Conservation (phyloP, 2,888 invertebrate species). For the Rapana venosa region DNA sequence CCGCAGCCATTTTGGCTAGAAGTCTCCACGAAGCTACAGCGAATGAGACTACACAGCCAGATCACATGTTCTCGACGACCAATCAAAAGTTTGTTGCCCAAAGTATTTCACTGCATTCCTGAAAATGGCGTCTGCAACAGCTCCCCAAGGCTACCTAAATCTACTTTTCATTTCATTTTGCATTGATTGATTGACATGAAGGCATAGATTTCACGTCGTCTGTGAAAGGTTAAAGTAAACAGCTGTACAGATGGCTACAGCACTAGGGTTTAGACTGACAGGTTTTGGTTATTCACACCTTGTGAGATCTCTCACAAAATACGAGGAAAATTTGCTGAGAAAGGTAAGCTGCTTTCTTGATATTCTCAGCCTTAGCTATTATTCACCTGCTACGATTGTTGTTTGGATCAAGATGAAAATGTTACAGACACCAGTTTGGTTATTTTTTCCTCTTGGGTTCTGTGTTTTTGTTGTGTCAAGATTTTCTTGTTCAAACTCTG, state of each 20-base stretch:
- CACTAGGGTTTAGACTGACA: slow-evolving; percentile 57
- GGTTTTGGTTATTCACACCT: slow-evolving; percentile 54
- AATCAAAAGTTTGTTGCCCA: slow-evolving; percentile 45
- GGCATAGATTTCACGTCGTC: background rate
- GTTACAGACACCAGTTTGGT: too few species aligned
- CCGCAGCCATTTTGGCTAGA: slow-evolving; percentile 71
- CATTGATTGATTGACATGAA: background rate
- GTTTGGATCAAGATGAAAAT: too few species aligned
- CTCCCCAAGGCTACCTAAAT: background rate
- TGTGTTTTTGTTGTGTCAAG: too few species aligned
- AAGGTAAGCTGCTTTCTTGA: slow-evolving; percentile 21
- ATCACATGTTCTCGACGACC: slow-evolving; percentile 52
- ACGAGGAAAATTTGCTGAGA: slow-evolving; percentile 50
- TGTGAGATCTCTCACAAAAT: slow-evolving; percentile 49
- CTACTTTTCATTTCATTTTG: slow-evolving; percentile 1
- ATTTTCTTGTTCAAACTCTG: too few species aligned
- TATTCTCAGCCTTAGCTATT: too few species aligned
- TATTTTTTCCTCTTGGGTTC: too few species aligned
- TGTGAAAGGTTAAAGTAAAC: background rate
- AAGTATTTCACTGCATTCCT: slow-evolving; percentile 45
- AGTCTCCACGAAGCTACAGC: slow-evolving; percentile 52
- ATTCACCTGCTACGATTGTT: too few species aligned
- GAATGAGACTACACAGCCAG: slow-evolving; percentile 51
- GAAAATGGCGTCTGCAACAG: slow-evolving; percentile 44
- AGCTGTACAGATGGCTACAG: slow-evolving; percentile 51